These are phyloP conservation scores for Mya arenaria DNA, from an alignment of 1,140 invertebrate species.

Conservation along the genomic window DNA sequence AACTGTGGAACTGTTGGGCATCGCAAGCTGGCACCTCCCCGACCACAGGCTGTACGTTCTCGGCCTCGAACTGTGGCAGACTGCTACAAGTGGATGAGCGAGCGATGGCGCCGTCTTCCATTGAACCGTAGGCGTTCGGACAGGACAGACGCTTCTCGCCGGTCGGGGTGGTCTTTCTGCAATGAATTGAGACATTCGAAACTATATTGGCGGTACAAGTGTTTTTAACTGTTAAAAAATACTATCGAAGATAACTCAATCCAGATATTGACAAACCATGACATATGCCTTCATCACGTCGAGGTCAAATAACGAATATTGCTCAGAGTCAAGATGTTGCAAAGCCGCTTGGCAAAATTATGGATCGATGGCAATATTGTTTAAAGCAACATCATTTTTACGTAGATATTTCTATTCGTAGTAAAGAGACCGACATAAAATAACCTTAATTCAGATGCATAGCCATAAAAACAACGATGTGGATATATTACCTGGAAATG, in stretches of 20 bases:
- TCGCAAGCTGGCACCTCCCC: conserved; percentile 37
- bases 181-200: background rate
- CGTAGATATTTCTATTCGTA: too few species aligned
- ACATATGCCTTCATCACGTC: background rate
- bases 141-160: conserved; percentile 64
- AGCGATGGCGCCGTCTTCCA: conserved; percentile 56
- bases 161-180: conserved; percentile 59
- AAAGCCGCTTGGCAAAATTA: too few species aligned
- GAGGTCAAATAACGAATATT: background rate
- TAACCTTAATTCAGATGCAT: too few species aligned
- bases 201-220: background rate
- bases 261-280: background rate
- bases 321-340: too few species aligned
- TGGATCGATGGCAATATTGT: too few species aligned
- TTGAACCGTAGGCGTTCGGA: conserved; percentile 49
- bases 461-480: too few species aligned
- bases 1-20: conserved; percentile 56
- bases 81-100: conserved; percentile 59
- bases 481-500: conserved; percentile 59
- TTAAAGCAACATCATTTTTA: too few species aligned
- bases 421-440: too few species aligned
- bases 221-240: too few species aligned
- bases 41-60: conserved; percentile 65
- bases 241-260: too few species aligned
- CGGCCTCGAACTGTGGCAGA: conserved; percentile 68